phyloP scores from a whole-genome alignment of 1,140 invertebrate genomes.

The Macrotrachela quadricornifera region DNA sequence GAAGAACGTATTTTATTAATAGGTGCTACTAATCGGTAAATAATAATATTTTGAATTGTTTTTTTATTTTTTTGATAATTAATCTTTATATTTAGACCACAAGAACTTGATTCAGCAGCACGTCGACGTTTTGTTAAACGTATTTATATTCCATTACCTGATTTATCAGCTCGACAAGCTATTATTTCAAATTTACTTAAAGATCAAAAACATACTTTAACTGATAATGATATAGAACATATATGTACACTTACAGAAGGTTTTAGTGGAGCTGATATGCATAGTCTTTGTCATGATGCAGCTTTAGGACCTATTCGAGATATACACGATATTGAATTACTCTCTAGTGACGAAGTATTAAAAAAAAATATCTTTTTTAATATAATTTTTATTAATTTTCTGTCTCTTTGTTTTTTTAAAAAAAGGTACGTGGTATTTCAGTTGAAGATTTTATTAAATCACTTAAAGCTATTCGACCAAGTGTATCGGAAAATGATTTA shows the following conservation, averaged over 20 bases:
- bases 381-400: too few relatives aligned
- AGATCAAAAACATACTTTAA: neutral
- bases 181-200: slow-evolving; percentile 8
- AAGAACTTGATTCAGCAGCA: slow-evolving; percentile 80
- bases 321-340: slow-evolving; percentile 35
- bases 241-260: slow-evolving; percentile 5
- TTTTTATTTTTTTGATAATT: neutral
- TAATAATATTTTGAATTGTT: neutral
- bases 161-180: slow-evolving; percentile 43
- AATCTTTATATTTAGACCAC: slow-evolving; percentile 29
- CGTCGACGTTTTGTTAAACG: slow-evolving; percentile 68
- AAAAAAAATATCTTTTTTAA: too few relatives aligned
- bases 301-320: slow-evolving; percentile 64
- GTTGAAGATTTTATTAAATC: too few relatives aligned
- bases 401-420: too few relatives aligned
- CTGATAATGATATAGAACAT: slow-evolving; percentile 1
- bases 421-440: too few relatives aligned
- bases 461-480: too few relatives aligned
- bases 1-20: slow-evolving; percentile 81
- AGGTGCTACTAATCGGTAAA: slow-evolving; percentile 78
- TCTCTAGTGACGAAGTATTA: slow-evolving; percentile 25
- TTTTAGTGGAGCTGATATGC: slow-evolving; percentile 59
- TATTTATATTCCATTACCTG: slow-evolving; percentile 75
- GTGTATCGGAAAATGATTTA: too few relatives aligned
- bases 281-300: slow-evolving; percentile 68